Conservation (phyloP, 2,113 vertebrate species). For the Oreamnos americanus region DNA sequence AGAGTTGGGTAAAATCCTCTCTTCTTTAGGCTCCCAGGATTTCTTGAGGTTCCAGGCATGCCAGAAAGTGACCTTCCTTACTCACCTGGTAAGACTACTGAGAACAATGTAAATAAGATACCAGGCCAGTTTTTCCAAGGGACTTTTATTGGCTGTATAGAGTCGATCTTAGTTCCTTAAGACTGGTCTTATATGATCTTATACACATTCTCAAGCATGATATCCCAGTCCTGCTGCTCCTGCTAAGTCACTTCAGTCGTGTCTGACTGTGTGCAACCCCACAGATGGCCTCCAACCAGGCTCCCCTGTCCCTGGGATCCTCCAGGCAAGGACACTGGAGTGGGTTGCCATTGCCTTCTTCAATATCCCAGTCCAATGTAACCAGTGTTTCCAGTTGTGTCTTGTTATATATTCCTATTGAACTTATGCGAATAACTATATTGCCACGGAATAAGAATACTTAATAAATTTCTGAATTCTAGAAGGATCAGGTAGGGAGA, state of each 20-base stretch:
- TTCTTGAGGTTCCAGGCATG: not conserved
- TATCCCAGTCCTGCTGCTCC: not conserved
- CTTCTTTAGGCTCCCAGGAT: not conserved
- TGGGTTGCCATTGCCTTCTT: too few species aligned
- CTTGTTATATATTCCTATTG: not conserved
- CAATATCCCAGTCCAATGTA: not conserved
- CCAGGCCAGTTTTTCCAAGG: not conserved
- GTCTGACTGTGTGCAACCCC: too few species aligned
- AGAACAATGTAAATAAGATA: not conserved
- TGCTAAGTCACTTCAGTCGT: fast-evolving
- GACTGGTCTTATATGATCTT: not conserved
- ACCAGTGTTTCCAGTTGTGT: not conserved
- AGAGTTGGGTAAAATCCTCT: not conserved
- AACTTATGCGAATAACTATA: not conserved
- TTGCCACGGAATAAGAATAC: not conserved
- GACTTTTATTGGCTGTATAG: not conserved
- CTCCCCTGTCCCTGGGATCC: too few species aligned
- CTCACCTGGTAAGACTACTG: not conserved
- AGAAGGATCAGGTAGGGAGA: not conserved
- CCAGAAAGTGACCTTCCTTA: not conserved
- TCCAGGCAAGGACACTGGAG: too few species aligned
- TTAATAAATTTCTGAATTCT: not conserved
- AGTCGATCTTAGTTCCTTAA: not conserved
- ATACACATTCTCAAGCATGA: not conserved
- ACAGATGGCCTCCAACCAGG: too few species aligned